Percentiles rank a stretch among this genome's conserved stretches.
Conservation (phyloP, 2,797 vertebrate species). For the Octomys mimax region DNA sequence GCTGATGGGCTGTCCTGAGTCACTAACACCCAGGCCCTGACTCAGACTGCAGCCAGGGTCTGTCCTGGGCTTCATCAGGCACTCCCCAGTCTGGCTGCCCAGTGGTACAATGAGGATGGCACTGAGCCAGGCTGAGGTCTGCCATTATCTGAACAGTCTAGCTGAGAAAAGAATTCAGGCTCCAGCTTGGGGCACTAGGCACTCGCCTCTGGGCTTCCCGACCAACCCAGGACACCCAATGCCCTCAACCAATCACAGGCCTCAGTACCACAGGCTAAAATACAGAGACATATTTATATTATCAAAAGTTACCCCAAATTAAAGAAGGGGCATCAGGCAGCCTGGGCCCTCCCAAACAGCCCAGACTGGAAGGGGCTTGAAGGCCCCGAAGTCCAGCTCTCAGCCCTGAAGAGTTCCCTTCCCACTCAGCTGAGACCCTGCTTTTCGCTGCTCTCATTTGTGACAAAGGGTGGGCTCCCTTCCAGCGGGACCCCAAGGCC, state of each 20-base stretch:
- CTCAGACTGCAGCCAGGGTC: background rate
- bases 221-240: background rate
- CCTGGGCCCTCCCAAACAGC: slow-evolving; percentile 51
- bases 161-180: background rate
- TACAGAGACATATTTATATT: slow-evolving; percentile 85
- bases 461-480: slow-evolving; percentile 58
- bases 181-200: background rate
- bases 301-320: slow-evolving; percentile 81
- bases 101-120: background rate
- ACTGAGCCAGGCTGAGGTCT: background rate
- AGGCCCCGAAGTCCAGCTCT: slow-evolving; percentile 12
- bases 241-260: slow-evolving; percentile 48
- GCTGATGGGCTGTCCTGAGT: background rate
- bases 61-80: background rate
- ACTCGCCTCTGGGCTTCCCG: background rate
- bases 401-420: background rate
- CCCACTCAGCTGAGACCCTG: background rate
- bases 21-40: background rate
- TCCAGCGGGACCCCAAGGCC: slow-evolving; percentile 60
- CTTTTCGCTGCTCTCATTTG: background rate
- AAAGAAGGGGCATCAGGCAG: slow-evolving; percentile 33
- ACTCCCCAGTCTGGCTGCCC: background rate
- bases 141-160: background rate
- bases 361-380: slow-evolving; percentile 25
- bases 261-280: slow-evolving; percentile 74